These are phyloP conservation scores for Mormyrus proboscirostris DNA, from an alignment of 2,797 vertebrate species.

Conservation along the genomic window DNA sequence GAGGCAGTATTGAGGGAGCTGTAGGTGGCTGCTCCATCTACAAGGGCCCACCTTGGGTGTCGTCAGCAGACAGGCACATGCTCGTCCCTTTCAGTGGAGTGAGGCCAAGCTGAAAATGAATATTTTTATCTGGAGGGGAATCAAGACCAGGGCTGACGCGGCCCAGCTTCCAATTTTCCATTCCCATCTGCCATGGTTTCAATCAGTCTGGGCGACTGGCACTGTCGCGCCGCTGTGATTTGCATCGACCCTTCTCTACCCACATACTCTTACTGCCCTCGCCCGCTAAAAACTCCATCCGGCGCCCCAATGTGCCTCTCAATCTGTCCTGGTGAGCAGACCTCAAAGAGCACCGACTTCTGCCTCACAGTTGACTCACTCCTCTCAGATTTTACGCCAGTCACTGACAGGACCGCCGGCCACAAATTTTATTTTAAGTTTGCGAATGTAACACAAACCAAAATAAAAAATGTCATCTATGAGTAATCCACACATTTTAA, in stretches of 20 bases:
- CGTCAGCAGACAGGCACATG: conserved; percentile 22
- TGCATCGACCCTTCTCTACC: background rate
- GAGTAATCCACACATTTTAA: background rate
- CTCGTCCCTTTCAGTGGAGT: conserved; percentile 16
- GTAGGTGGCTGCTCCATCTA: background rate
- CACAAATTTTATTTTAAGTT: background rate
- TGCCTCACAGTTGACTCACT: conserved; percentile 31
- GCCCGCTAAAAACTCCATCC: conserved; percentile 31
- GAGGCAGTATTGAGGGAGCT: background rate
- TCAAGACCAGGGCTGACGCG: conserved; percentile 19
- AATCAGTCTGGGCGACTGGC: conserved; percentile 35
- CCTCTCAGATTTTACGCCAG: conserved; percentile 3
- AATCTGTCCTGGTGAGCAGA: conserved; percentile 36
- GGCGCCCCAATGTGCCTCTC: conserved; percentile 15
- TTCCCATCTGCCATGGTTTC: conserved; percentile 43
- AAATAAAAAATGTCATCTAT: background rate
- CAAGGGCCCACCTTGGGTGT: conserved; percentile 11
- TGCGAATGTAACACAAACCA: background rate
- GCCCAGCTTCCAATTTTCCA: conserved; percentile 36
- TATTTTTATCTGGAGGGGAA: conserved; percentile 26
- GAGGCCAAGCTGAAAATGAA: conserved; percentile 36
- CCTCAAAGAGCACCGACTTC: conserved; percentile 26
- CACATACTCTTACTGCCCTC: conserved; percentile 7
- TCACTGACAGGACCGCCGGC: background rate
- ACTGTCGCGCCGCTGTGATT: background rate